These are phyloP conservation scores for Nomada hirtipes DNA, from an alignment of 2,888 invertebrate genomes.

Conservation along the genomic window DNA sequence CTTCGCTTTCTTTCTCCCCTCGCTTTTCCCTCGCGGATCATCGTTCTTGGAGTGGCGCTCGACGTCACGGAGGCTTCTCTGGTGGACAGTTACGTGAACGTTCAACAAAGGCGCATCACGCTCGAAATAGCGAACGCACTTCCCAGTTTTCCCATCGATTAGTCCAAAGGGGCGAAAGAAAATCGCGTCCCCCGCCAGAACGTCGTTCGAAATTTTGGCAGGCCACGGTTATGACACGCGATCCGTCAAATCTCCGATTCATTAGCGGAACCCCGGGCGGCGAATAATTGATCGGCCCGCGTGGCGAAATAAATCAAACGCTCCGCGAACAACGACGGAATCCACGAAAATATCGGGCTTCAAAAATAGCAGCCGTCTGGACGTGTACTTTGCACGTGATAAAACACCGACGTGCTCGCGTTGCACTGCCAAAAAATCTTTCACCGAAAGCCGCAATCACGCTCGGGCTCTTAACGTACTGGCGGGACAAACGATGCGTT, in stretches of 20 bases:
- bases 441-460: constrained; percentile 22
- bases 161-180: not conserved
- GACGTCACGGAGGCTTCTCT: constrained; percentile 8
- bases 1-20: constrained; percentile 13
- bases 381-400: constrained; percentile 43
- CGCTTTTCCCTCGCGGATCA: constrained; percentile 5
- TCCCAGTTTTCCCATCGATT: not conserved
- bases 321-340: not conserved
- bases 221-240: constrained; percentile 36
- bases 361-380: constrained; percentile 49
- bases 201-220: constrained; percentile 47
- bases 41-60: constrained; percentile 18
- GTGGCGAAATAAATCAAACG: constrained; percentile 14
- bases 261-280: constrained; percentile 20
- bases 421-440: constrained; percentile 43
- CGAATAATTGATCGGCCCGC: constrained; percentile 31
- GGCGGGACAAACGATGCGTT: no score
- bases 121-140: not conserved
- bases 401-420: constrained; percentile 1
- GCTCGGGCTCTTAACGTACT: not conserved
- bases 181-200: not conserved
- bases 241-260: constrained; percentile 41
- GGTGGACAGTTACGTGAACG: constrained; percentile 17
- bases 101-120: not conserved
- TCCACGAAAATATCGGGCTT: constrained; percentile 20